Conservation (phyloP, 2,797 vertebrate genomes). For the Pitangus sulphuratus region DNA sequence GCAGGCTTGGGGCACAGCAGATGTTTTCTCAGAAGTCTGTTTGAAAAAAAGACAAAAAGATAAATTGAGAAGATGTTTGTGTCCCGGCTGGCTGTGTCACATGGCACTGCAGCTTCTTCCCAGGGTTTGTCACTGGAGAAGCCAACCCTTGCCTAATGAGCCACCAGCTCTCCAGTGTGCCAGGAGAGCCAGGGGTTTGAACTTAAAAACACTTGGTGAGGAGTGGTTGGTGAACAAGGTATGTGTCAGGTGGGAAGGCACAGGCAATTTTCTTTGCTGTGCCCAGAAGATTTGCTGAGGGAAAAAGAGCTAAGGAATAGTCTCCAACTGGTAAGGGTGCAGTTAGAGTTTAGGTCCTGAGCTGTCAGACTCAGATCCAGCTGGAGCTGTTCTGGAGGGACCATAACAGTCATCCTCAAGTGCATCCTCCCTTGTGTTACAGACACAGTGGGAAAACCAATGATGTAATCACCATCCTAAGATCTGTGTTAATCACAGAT, state of each 20-base stretch:
- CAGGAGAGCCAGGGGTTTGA: not conserved
- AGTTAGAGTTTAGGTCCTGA: not conserved
- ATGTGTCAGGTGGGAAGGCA: not conserved
- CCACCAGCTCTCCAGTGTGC: fast-evolving
- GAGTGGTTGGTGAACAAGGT: fast-evolving
- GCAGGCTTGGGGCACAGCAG: constrained; percentile 22
- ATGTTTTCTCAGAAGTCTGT: constrained; percentile 57
- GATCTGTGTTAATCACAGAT: not conserved
- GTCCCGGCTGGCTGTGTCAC: not conserved
- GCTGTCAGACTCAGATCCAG: not conserved
- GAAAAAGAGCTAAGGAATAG: not conserved
- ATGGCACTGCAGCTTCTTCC: not conserved
- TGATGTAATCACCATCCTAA: not conserved
- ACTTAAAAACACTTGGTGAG: not conserved
- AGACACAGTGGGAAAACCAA: fast-evolving
- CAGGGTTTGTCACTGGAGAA: fast-evolving
- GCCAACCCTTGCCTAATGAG: not conserved
- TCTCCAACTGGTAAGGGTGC: not conserved
- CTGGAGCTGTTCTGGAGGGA: not conserved
- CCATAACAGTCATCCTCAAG: fast-evolving
- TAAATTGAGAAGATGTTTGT: not conserved
- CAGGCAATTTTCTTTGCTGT: not conserved
- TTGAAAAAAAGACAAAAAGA: not conserved
- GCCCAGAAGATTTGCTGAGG: not conserved
- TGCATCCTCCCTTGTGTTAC: not conserved